Conservation (phyloP, 2,888 invertebrate genomes). For the Luperina testacea region DNA sequence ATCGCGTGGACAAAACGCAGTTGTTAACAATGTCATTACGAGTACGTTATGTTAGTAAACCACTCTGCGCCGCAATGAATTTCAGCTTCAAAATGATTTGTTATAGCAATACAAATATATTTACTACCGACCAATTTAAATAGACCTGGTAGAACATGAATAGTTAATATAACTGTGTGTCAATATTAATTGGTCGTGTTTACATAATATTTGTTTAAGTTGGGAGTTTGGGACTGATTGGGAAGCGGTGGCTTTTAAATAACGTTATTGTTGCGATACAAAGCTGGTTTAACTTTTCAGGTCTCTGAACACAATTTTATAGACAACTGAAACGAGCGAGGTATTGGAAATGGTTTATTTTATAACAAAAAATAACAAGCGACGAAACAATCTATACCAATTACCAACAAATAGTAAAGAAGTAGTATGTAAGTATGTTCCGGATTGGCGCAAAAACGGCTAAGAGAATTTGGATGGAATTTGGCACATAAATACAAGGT, state of each 20-base stretch:
- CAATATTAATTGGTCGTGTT: slow-evolving; percentile 56
- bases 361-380: background rate
- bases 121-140: slow-evolving; percentile 58
- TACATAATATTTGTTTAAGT: slow-evolving; percentile 60
- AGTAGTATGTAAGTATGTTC: background rate
- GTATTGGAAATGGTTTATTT: slow-evolving; percentile 7
- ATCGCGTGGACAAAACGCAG: slow-evolving; percentile 39
- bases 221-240: slow-evolving; percentile 56
- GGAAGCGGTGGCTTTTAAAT: slow-evolving; percentile 51
- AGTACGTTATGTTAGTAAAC: slow-evolving; percentile 65
- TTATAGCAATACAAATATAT: slow-evolving; percentile 64
- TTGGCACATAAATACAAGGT: background rate
- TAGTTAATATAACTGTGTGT: slow-evolving; percentile 39
- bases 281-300: slow-evolving; percentile 64
- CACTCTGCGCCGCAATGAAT: slow-evolving; percentile 64
- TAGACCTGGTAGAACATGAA: slow-evolving; percentile 31
- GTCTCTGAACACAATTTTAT: slow-evolving; percentile 6
- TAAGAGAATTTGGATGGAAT: background rate
- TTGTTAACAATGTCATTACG: slow-evolving; percentile 62
- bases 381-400: background rate
- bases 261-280: slow-evolving; percentile 49
- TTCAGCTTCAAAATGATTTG: slow-evolving; percentile 67
- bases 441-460: background rate
- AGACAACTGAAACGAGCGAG: background rate
- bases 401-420: background rate